Evolutionary conservation across 2,888 invertebrate genomes (phyloP), one percentile per base, ranked within the genome.

Genomic region (Cyrtodaria siliqua): DNA sequence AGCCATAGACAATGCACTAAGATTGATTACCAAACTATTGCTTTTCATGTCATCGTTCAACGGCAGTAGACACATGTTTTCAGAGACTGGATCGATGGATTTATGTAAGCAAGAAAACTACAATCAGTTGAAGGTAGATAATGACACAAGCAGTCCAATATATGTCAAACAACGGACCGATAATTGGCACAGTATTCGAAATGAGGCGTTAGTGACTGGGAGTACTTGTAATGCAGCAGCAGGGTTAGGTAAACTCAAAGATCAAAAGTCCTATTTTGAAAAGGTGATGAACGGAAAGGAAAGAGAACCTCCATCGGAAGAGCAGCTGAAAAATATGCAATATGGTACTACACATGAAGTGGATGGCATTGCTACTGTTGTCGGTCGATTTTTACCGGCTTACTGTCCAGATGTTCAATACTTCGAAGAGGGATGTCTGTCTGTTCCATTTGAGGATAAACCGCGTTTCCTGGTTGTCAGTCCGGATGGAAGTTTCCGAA

Each of bases 381-480:
- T 49, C 6, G 38, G 9, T n/a, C 16, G 20, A 20, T 26, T 61
- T 12, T 18, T 23, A 27, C 59, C 44, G 24, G 38, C 42, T 23
- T n/a, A n/a, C n/a, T n/a, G n/a, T n/a, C 60, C 69, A 16, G 53
- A 60, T 16, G n/a, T 52, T 8, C 18, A 52, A 1, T 42, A 42
- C 12, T 61, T 33, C 55, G 69, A 69, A 69, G 67, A 60, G 52
- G 57, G 67, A 2, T 57, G 59, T 38, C 12, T 52, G 6, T 6
- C 14, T 16, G 26, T 59, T 23, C 33, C 33, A 20, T 38, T 49
- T 16, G 40, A 24, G 3, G 49, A 67, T 12, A 26, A 57, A 1
- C n/a, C 18, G 6, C 49, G 38, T 12, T 67, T 57, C n/a, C 24
- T 68, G 60, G 68, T 60, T 14, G 68, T 68, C 20, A 68, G 59